Conservation (phyloP, 2,888 invertebrate genomes). For the Anoplius nigerrimus region DNA sequence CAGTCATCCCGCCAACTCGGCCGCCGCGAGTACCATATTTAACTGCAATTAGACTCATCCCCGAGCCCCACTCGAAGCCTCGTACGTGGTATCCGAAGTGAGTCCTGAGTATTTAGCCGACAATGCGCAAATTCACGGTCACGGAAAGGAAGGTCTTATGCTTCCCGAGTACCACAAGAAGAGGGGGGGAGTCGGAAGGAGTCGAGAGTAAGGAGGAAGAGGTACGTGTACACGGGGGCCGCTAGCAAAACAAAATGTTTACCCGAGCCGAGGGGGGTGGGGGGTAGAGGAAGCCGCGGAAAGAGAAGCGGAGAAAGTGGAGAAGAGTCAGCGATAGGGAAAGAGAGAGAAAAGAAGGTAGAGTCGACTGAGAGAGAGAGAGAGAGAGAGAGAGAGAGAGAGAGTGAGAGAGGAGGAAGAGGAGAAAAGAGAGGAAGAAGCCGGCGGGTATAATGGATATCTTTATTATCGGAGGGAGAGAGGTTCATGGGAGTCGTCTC, state of each 20-base stretch:
- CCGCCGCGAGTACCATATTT: no score
- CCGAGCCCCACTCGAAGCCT: no score
- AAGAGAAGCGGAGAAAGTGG: constrained; percentile 32
- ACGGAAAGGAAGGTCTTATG: no score
- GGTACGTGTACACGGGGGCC: not conserved
- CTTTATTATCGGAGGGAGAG: constrained; percentile 57
- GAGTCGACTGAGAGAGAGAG: not conserved
- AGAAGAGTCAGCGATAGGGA: constrained; percentile 23
- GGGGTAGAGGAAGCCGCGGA: not conserved
- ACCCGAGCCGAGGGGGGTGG: not conserved
- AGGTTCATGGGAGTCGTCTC: constrained; percentile 43
- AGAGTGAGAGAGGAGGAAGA: constrained; percentile 37
- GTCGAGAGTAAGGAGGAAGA: not conserved
- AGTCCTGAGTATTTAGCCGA: no score
- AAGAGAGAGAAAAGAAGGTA: not conserved
- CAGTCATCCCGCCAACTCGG: no score
- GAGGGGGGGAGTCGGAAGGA: not conserved
- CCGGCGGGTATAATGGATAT: constrained; percentile 61
- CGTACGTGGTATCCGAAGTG: no score
- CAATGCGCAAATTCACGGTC: no score
- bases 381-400: not conserved
- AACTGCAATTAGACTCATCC: no score
- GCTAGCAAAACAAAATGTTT: constrained; percentile 5
- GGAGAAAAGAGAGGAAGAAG: constrained; percentile 39
- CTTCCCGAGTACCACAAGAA: not conserved